Base-by-base conservation (phyloP, 2,113 vertebrate species). In the Aegypius monachus region DNA sequence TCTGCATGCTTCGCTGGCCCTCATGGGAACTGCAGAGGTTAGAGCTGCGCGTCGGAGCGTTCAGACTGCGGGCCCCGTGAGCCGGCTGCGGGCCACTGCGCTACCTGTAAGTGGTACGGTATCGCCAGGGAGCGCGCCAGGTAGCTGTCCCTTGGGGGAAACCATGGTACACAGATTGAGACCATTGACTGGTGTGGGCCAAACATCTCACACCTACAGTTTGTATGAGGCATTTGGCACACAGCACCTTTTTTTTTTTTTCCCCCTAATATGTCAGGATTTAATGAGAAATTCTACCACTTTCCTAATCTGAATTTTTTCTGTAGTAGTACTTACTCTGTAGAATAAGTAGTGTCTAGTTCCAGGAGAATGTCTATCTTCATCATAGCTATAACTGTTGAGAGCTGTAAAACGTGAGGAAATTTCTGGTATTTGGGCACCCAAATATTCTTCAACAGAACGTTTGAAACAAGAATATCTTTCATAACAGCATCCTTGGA, bases 81-180 rank as follows among this genome's bases (percentile, higher is more conserved):
- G 4, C 6, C 2, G 5, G 23, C 32, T 42, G 20, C n/a, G n/a
- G 23, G 42, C 22, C 42, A 18, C 12, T 6, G 26, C 2, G 1
- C 2, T 63, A 9, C 16, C n/a, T 62, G 3, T 36, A 14, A 8
- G 7, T 50, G 31, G 13, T 43, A 22, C 2, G 40, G 3, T 26
- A 58, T 10, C 25, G 55, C 4, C 32, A 38, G 45, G 47, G 18
- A 65, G 9, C 29, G 48, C 71, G 16, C 2, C 11, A 36, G 12
- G 32, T 12, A 50, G 43, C n/a, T 15, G 6, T 8, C 23, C 81
- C 13, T 40, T 16, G 14, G 2, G 9, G 8, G 3, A 3, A 93
- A n/a, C 16, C 7, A 26, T 22, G 11, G 3, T 61, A 16, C 13
- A 18, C 31, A 53, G 21, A 16, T 27, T 40, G 29, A 81, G 27